Evolutionary conservation across 2,888 invertebrate species (phyloP).

Genomic region (Diadegma fenestrale): DNA sequence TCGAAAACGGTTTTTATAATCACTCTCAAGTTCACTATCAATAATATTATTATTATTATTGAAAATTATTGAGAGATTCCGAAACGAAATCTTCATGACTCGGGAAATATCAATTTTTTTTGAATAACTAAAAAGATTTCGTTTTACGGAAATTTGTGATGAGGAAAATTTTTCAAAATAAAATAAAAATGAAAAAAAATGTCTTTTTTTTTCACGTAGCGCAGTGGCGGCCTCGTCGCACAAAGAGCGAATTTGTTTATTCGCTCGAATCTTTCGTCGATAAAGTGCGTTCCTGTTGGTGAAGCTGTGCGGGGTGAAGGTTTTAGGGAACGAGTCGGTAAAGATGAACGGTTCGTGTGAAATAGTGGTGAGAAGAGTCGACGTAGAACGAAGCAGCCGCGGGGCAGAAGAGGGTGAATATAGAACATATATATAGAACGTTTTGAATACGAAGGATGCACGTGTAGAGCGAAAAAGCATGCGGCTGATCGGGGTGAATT

Average conservation of each 20-base stretch:
- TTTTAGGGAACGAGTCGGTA: slow-evolving; percentile 67
- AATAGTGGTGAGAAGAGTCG: slow-evolving; percentile 15
- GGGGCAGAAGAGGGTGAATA: slow-evolving; percentile 3
- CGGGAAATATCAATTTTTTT: not conserved
- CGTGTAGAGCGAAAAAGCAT: slow-evolving; percentile 49
- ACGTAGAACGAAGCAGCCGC: not conserved
- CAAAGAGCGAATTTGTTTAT: slow-evolving; percentile 71
- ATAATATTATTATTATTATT: not conserved
- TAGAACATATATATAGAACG: slow-evolving; percentile 15
- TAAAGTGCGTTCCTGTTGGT: slow-evolving; percentile 71
- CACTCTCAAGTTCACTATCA: not conserved
- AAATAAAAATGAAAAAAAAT: not conserved
- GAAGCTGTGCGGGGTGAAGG: not conserved
- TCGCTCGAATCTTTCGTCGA: slow-evolving; percentile 70
- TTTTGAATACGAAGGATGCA: not conserved
- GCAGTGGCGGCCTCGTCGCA: slow-evolving; percentile 78
- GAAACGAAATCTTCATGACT: not conserved
- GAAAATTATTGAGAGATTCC: not conserved
- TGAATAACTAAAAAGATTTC: not conserved
- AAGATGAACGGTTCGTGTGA: slow-evolving; percentile 57
- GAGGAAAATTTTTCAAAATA: no score
- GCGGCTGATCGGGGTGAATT: slow-evolving; percentile 71
- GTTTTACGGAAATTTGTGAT: no score
- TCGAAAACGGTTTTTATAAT: not conserved
- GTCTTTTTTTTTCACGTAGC: slow-evolving; percentile 66